These are phyloP conservation scores for Lindbergichthys nudifrons DNA, from an alignment of 2,797 vertebrate genomes.

Conservation along the genomic window DNA sequence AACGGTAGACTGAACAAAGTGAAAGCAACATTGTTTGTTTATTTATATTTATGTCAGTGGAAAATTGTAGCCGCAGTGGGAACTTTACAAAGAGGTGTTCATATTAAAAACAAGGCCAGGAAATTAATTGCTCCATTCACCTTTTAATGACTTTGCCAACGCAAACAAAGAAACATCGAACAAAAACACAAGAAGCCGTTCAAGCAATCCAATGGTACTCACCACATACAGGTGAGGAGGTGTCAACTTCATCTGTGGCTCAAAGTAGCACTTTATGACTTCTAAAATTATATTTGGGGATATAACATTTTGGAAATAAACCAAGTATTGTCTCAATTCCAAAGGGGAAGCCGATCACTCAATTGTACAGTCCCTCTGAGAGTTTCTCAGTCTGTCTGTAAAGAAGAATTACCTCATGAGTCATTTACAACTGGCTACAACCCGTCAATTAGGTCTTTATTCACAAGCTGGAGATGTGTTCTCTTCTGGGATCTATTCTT, in stretches of 20 bases:
- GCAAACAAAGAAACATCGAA: slow-evolving; percentile 27
- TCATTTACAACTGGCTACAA: slow-evolving; percentile 81
- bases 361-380: slow-evolving; percentile 40
- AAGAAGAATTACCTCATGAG: slow-evolving; percentile 77
- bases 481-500: slow-evolving; percentile 82
- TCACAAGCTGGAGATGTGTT: slow-evolving; percentile 80
- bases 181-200: neutral
- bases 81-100: slow-evolving; percentile 26
- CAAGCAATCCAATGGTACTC: neutral
- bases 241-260: slow-evolving; percentile 17
- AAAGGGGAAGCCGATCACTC: slow-evolving; percentile 48
- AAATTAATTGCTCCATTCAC: slow-evolving; percentile 33
- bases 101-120: slow-evolving; percentile 34
- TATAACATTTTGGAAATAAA: slow-evolving; percentile 36
- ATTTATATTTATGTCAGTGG: slow-evolving; percentile 42
- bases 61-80: slow-evolving; percentile 22
- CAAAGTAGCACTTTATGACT: slow-evolving; percentile 16
- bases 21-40: slow-evolving; percentile 61
- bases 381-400: slow-evolving; percentile 58
- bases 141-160: slow-evolving; percentile 9
- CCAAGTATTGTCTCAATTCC: slow-evolving; percentile 41
- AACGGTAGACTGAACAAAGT: slow-evolving; percentile 50
- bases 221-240: slow-evolving; percentile 4
- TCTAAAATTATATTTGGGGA: slow-evolving; percentile 24
- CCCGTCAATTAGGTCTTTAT: slow-evolving; percentile 84